phyloP scores from a whole-genome alignment of 2,888 invertebrate species.

The Salpingus planirostris region DNA sequence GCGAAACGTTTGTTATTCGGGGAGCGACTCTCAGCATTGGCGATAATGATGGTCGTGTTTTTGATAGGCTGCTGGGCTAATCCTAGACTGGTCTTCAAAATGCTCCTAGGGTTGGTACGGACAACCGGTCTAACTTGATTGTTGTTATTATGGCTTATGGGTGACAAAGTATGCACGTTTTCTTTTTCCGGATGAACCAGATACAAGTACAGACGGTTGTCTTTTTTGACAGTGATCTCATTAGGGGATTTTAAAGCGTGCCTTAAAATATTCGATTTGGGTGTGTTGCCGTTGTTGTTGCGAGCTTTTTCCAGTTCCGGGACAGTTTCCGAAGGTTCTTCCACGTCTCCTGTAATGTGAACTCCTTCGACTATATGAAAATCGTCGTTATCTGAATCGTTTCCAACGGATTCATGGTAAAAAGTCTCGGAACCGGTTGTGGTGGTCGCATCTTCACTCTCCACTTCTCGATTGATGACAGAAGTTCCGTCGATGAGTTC shows the following conservation, averaged over 20 bases:
- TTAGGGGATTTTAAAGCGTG: constrained; percentile 12
- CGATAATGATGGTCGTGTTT: neutral
- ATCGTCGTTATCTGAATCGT: constrained; percentile 26
- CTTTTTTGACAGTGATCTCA: constrained; percentile 9
- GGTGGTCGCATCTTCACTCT: neutral
- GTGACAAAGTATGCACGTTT: constrained; percentile 27
- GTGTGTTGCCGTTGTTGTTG: constrained; percentile 9
- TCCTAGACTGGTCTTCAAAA: constrained; percentile 30
- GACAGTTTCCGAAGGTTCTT: constrained; percentile 5
- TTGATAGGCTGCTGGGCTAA: too few species aligned
- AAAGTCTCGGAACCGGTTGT: neutral
- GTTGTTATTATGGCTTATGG: too few species aligned
- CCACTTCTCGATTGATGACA: too few species aligned
- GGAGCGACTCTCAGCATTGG: neutral
- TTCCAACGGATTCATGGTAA: neutral
- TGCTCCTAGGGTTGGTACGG: constrained; percentile 29
- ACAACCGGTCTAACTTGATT: constrained; percentile 5
- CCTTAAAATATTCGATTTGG: constrained; percentile 27
- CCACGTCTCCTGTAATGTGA: constrained; percentile 28
- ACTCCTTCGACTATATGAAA: constrained; percentile 30
- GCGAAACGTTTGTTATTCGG: constrained; percentile 26
- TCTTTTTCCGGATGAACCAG: constrained; percentile 35
- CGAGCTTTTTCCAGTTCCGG: constrained; percentile 1
- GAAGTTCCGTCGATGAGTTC: too few species aligned
- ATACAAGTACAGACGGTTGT: constrained; percentile 23